Percentiles rank a stretch among this genome's conserved stretches.
phyloP scores from a whole-genome alignment of 2,797 vertebrate species.

The Octomys mimax region DNA sequence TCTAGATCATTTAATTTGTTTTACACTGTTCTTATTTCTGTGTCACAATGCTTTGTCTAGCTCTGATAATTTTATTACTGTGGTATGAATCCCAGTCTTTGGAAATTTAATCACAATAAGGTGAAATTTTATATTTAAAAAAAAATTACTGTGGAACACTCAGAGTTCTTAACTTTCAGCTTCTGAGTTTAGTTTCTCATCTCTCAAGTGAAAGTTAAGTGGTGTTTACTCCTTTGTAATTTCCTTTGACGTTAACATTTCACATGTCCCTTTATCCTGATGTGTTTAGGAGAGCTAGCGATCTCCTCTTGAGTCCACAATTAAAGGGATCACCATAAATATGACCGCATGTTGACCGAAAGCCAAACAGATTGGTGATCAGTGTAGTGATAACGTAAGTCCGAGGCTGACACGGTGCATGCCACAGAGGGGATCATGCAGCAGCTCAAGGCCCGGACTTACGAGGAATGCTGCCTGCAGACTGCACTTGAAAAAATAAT shows the following conservation, averaged over 20 bases:
- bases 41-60: neutral
- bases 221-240: neutral
- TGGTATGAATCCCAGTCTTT: neutral
- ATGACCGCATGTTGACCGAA: conserved; percentile 4
- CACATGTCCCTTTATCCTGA: conserved; percentile 3
- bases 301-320: conserved; percentile 40
- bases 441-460: neutral
- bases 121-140: conserved; percentile 62
- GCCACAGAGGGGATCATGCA: conserved; percentile 48
- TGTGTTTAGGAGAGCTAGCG: neutral
- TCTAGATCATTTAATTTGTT: conserved; percentile 38
- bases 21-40: neutral
- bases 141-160: neutral
- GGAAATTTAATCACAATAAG: conserved; percentile 48
- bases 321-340: conserved; percentile 79
- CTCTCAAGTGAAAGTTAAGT: neutral
- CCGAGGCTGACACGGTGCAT: conserved; percentile 29
- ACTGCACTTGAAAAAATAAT: conserved; percentile 46
- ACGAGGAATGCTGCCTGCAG: neutral
- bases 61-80: neutral
- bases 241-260: conserved; percentile 48
- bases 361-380: conserved; percentile 62
- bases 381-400: conserved; percentile 44
- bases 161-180: neutral
- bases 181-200: neutral